Evolutionary conservation across 2,113 vertebrate species (phyloP).

Genomic region (Dermatemys mawii): DNA sequence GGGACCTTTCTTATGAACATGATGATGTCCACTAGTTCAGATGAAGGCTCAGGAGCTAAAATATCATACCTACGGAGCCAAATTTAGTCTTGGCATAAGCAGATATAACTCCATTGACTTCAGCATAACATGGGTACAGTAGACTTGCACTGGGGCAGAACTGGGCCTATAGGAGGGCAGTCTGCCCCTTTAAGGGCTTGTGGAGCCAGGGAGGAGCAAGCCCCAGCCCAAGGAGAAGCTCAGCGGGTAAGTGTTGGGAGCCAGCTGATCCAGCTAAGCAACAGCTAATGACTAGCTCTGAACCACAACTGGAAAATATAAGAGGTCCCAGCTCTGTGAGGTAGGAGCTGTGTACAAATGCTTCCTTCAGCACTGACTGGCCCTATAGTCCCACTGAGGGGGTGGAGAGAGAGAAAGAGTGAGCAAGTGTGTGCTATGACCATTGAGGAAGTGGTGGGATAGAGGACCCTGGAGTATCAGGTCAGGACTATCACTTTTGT

Average conservation of each 20-base stretch:
- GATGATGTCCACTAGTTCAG: constrained; percentile 16
- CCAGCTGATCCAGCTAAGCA: not conserved
- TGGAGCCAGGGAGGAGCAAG: not conserved
- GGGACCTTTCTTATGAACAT: not conserved
- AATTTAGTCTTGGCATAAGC: not conserved
- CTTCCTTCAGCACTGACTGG: not conserved
- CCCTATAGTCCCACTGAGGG: too few relatives aligned
- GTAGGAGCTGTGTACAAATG: not conserved
- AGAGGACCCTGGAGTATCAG: not conserved
- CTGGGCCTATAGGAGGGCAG: not conserved
- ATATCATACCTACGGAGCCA: not conserved
- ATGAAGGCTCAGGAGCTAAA: not conserved
- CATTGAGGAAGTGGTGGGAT: not conserved
- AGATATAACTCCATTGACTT: not conserved
- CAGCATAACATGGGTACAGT: not conserved
- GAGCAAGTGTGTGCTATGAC: not conserved
- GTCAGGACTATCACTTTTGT: not conserved
- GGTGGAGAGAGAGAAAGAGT: too few relatives aligned
- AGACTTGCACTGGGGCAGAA: not conserved
- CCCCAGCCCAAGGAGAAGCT: not conserved
- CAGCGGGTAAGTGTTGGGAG: not conserved
- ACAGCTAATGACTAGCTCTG: not conserved
- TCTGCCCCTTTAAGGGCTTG: not conserved
- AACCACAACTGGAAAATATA: not conserved
- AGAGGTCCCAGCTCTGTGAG: not conserved